These are phyloP conservation scores for Botia kubotai DNA, from an alignment of 2,797 vertebrate species.

Conservation along the genomic window DNA sequence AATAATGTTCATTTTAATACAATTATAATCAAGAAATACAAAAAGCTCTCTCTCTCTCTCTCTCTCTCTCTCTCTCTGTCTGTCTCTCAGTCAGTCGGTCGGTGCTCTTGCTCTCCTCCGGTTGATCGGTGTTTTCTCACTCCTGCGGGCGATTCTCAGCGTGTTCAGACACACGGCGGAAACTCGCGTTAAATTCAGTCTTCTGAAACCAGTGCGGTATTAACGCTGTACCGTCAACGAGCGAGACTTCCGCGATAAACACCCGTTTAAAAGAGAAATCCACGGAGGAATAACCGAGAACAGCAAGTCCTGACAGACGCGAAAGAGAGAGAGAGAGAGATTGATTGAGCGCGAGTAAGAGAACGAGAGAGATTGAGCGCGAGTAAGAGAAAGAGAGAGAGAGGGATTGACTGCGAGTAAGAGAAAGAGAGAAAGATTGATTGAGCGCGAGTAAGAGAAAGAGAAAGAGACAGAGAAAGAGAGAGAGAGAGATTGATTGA, in stretches of 20 bases:
- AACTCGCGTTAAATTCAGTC: constrained; percentile 10
- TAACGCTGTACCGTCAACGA: neutral
- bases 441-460: no score
- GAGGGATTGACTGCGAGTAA: no score
- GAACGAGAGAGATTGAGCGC: constrained; percentile 38
- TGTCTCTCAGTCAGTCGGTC: constrained; percentile 55
- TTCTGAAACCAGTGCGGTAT: neutral
- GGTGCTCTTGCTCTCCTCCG: constrained; percentile 50
- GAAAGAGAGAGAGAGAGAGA: constrained; percentile 51
- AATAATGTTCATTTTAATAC: no score
- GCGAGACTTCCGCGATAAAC: constrained; percentile 17
- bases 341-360: constrained; percentile 42
- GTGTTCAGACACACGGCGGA: constrained; percentile 3
- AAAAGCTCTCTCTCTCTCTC: no score
- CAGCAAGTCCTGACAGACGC: constrained; percentile 74
- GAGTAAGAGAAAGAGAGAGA: no score
- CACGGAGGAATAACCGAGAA: constrained; percentile 67
- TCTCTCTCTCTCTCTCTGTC: no score
- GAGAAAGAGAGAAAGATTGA: no score
- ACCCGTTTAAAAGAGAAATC: constrained; percentile 41
- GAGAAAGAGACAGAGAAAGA: no score
- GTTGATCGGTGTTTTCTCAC: constrained; percentile 55
- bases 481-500: constrained; percentile 57
- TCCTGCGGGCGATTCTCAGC: constrained; percentile 37
- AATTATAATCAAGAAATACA: neutral